Conservation (phyloP, 2,888 invertebrate species). For the Athetis lepigone region DNA sequence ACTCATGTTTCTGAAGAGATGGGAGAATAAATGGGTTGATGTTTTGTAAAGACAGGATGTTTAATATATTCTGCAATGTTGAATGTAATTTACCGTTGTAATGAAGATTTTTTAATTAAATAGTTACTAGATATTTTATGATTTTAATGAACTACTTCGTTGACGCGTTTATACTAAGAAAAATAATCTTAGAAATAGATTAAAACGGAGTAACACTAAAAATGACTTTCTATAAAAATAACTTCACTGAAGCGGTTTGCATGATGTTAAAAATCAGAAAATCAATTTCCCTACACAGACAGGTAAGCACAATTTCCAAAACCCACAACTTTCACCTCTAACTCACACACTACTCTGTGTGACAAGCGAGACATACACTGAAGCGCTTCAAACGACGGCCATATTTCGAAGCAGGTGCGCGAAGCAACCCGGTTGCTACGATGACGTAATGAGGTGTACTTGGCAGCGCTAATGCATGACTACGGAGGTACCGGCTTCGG, state of each 20-base stretch:
- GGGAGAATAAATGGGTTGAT: background rate
- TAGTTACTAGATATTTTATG: no score
- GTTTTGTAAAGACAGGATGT: background rate
- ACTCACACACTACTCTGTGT: slow-evolving; percentile 26
- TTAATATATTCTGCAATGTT: background rate
- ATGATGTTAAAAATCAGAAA: no score
- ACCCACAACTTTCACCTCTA: background rate
- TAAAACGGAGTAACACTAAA: no score
- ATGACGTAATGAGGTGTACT: slow-evolving; percentile 58
- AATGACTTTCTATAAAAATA: no score
- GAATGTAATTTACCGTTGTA: background rate
- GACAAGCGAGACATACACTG: slow-evolving; percentile 30
- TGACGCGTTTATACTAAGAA: no score
- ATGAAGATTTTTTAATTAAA: no score
- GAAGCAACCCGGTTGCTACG: slow-evolving; percentile 22
- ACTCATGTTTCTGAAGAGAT: background rate
- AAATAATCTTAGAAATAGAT: no score
- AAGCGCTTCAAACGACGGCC: slow-evolving; percentile 47
- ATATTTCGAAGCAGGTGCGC: slow-evolving; percentile 56
- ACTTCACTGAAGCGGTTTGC: no score
- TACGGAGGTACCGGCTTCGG: slow-evolving; percentile 31
- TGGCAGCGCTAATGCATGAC: slow-evolving; percentile 45
- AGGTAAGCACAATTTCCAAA: no score
- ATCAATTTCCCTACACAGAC: no score
- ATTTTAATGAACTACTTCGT: no score